These are phyloP conservation scores for Otolemur garnettii DNA, from an alignment of 2,113 vertebrate species.

Conservation along the genomic window DNA sequence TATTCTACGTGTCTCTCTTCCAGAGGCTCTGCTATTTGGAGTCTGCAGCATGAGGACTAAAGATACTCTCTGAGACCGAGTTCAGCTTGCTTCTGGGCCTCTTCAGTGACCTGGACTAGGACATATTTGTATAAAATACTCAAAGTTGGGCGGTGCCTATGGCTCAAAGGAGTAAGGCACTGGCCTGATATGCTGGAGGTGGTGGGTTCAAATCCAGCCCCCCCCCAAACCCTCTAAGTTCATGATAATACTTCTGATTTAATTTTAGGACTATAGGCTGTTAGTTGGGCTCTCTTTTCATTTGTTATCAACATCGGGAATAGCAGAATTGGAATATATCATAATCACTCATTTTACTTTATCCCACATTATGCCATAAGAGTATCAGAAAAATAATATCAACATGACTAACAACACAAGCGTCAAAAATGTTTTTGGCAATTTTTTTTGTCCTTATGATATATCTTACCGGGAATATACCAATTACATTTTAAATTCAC, in stretches of 20 bases:
- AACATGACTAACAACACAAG: not conserved
- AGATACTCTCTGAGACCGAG: not conserved
- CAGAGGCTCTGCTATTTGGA: not conserved
- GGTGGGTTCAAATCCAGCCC: too few relatives aligned
- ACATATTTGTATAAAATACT: not conserved
- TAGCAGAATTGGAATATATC: not conserved
- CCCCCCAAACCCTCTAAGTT: not conserved
- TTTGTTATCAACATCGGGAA: not conserved
- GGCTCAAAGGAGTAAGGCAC: too few relatives aligned
- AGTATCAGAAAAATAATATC: constrained; percentile 9
- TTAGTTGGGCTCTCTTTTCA: not conserved
- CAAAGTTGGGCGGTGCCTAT: too few relatives aligned
- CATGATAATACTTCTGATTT: not conserved
- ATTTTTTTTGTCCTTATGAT: not conserved
- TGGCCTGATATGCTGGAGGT: too few relatives aligned
- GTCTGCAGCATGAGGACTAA: not conserved
- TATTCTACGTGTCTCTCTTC: not conserved
- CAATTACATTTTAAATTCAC: constrained; percentile 34
- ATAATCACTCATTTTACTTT: constrained; percentile 25
- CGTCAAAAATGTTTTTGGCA: not conserved
- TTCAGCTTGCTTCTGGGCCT: not conserved
- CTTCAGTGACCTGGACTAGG: not conserved
- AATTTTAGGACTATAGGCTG: not conserved
- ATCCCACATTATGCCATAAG: not conserved
- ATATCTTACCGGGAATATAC: not conserved